These are phyloP conservation scores for Carapus acus DNA, from an alignment of 2,797 vertebrate species.

Conservation along the genomic window DNA sequence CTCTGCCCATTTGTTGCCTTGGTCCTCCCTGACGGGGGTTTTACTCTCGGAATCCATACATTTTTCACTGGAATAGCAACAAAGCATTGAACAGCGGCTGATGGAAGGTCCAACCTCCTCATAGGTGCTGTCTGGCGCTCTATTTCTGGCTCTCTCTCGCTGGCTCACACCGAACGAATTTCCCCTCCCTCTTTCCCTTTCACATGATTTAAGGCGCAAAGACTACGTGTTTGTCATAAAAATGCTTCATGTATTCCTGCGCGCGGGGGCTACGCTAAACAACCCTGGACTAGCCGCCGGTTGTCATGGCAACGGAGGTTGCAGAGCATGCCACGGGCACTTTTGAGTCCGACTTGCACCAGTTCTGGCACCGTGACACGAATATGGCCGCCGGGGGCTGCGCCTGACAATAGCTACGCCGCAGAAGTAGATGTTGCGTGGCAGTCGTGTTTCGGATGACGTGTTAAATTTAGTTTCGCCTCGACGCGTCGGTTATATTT, in stretches of 20 bases:
- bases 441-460: background rate
- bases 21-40: slow-evolving; percentile 12
- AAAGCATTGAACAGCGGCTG: background rate
- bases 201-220: background rate
- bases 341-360: slow-evolving; percentile 46
- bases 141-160: slow-evolving; percentile 1
- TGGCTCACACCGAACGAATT: background rate
- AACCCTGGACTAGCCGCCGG: slow-evolving; percentile 37
- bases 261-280: slow-evolving; percentile 30
- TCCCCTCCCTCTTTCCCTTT: slow-evolving; percentile 1
- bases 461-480: background rate
- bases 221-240: slow-evolving; percentile 29
- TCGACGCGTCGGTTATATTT: background rate
- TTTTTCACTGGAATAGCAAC: slow-evolving; percentile 3
- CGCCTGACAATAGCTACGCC: slow-evolving; percentile 6
- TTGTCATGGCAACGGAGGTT: slow-evolving; percentile 68
- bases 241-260: slow-evolving; percentile 33
- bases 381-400: slow-evolving; percentile 9
- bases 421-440: background rate
- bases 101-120: too few relatives aligned
- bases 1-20: slow-evolving; percentile 18
- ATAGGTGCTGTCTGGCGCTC: background rate
- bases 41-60: slow-evolving; percentile 13
- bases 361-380: slow-evolving; percentile 41
- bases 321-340: slow-evolving; percentile 35